phyloP scores from a whole-genome alignment of 2,797 vertebrate genomes.

The Emydoidea blandingii region DNA sequence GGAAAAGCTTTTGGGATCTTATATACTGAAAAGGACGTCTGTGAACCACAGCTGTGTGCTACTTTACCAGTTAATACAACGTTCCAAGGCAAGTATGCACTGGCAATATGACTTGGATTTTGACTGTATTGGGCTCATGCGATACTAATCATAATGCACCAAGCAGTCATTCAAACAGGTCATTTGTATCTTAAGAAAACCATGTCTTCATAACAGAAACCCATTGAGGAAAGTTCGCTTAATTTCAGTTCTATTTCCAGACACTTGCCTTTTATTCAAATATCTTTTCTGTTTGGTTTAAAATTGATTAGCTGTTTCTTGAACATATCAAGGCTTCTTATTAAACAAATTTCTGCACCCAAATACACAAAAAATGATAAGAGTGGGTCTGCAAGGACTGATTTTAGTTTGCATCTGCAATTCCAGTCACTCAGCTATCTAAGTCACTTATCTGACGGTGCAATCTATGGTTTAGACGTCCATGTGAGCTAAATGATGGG shows the following conservation, averaged over 20 bases:
- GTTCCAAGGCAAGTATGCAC: neutral
- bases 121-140: neutral
- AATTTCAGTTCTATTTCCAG: neutral
- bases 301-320: neutral
- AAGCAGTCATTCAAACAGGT: neutral
- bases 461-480: fast-evolving
- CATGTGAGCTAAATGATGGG: neutral
- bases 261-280: neutral
- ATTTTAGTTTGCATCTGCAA: neutral
- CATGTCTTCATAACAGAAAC: neutral
- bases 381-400: neutral
- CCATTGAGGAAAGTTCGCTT: neutral
- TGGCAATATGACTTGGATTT: neutral
- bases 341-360: neutral
- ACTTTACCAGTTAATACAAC: neutral
- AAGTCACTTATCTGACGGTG: neutral
- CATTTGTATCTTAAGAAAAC: neutral
- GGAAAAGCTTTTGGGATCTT: neutral
- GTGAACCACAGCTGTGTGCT: neutral
- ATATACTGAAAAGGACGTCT: neutral
- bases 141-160: neutral
- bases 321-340: too few species aligned
- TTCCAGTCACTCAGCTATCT: neutral
- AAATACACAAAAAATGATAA: neutral
- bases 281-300: neutral